A percentile compares a stretch with the other conserved stretches of the same genome.
phyloP scores from a whole-genome alignment of 2,113 vertebrate species.

The Mobula birostris region DNA sequence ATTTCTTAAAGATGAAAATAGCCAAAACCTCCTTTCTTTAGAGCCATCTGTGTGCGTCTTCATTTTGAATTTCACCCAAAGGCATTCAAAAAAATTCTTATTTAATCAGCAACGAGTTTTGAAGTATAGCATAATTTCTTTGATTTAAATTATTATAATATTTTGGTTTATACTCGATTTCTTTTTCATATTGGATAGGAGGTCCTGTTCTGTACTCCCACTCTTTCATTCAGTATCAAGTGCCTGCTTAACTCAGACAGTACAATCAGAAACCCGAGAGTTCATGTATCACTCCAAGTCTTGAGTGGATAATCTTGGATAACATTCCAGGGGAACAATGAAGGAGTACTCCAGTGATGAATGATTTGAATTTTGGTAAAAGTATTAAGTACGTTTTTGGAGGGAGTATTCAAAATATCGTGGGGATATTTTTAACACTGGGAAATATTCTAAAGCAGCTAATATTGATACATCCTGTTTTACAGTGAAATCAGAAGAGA shows the following conservation, averaged over 20 bases:
- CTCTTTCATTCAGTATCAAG: neutral
- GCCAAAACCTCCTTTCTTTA: neutral
- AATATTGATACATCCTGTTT: neutral
- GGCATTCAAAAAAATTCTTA: neutral
- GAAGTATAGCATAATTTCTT: neutral
- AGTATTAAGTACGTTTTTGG: neutral
- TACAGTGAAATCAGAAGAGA: neutral
- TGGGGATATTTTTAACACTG: neutral
- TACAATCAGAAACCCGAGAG: neutral
- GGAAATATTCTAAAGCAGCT: neutral
- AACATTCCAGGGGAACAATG: neutral
- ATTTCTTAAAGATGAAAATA: constrained; percentile 3
- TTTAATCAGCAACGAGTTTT: neutral
- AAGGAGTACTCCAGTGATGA: neutral
- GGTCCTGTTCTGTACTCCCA: neutral
- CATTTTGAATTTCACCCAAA: neutral
- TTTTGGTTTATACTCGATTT: neutral
- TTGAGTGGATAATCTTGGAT: neutral
- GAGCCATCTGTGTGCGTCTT: neutral
- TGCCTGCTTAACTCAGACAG: neutral
- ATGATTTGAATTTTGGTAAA: neutral
- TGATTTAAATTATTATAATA: neutral
- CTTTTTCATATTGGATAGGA: neutral
- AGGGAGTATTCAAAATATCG: neutral
- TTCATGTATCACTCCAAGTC: neutral